Evolutionary conservation across 2,888 invertebrate genomes (phyloP).

Genomic region (Agrilus cyanescens): DNA sequence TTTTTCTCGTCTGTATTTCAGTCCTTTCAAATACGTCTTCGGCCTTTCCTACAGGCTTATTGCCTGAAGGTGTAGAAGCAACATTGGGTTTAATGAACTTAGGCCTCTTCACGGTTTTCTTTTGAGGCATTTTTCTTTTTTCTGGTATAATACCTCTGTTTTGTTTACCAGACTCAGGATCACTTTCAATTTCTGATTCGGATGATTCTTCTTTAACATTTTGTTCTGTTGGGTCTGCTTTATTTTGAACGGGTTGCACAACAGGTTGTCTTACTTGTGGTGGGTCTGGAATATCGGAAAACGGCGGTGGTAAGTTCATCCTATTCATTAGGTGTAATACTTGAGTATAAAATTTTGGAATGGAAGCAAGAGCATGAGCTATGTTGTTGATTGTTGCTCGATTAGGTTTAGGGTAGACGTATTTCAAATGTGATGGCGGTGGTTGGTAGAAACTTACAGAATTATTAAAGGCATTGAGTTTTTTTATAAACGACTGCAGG

Average conservation of each 20-base stretch:
- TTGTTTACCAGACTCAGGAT: constrained; percentile 34
- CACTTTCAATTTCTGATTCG: constrained; percentile 57
- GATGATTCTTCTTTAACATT: constrained; percentile 19
- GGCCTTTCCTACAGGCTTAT: constrained; percentile 30
- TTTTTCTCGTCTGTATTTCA: constrained; percentile 37
- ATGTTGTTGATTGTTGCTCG: constrained; percentile 66
- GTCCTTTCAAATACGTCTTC: constrained; percentile 45
- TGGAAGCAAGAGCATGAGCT: constrained; percentile 56
- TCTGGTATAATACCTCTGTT: constrained; percentile 35
- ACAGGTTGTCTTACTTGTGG: constrained; percentile 32
- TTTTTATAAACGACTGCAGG: constrained; percentile 44
- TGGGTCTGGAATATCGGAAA: constrained; percentile 40
- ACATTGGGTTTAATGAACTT: constrained; percentile 39
- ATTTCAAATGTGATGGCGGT: constrained; percentile 62
- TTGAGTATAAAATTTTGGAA: constrained; percentile 75
- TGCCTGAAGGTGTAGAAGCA: constrained; percentile 18
- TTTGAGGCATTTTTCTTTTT: constrained; percentile 36
- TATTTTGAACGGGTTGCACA: background rate
- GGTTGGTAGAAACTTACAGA: constrained; percentile 59
- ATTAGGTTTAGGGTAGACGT: constrained; percentile 70
- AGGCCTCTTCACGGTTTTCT: constrained; percentile 40
- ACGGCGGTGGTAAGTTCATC: constrained; percentile 82
- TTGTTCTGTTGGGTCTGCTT: constrained; percentile 26
- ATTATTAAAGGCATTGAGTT: constrained; percentile 47
- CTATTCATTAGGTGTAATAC: constrained; percentile 89